Base-by-base conservation (phyloP, 2,113 vertebrate species). In the Motacilla tschutschensis region DNA sequence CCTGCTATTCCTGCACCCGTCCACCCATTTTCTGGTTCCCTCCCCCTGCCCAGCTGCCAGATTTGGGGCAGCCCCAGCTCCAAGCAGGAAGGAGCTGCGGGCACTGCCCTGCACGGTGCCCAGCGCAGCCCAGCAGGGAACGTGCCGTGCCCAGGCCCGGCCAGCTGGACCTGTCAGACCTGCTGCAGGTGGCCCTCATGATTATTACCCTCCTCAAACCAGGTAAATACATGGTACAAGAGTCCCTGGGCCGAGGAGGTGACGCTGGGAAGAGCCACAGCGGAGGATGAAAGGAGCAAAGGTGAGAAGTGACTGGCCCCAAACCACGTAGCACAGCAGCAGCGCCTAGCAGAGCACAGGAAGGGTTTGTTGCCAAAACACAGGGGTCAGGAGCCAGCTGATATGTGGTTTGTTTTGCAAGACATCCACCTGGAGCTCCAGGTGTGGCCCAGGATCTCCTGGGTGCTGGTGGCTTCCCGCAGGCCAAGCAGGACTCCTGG, bases 111-210 rank as follows among this genome's bases (percentile, higher is more conserved):
- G 2, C 44, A 0, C 6, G 0, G 47, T 76, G 67, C 67, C 79
- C 1, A 22, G 81, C 6, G 0, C 48, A 6, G 43, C 4, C 12
- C 12, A 0, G 31, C 16, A 89, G 54, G 22, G 38, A 83, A 63
- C 47, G 63, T 6, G 74, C 63, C 11, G 64, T 12, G 65, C 65
- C 25, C 14, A 7, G 31, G 82, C 65, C 10, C 0, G 5, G 81
- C 86, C 82, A 73, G 94, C 73, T 6, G 60, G 87, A 94, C 94
- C 89, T 67, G 92, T 87, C 41, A 12, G 85, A 95, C 94, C 85
- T 94, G 91, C 91, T 90, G 84, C 4, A 53, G 43, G 57, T 71
- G 73, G 58, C 66, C 47, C 51, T 18, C 51, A 5, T 8, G 17
- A n/a, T 73, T 33, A 72, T 62, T 79, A 41, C 53, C 67, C 78